Base-by-base conservation (phyloP, 64 coral and sea anemone genomes). In the Montipora efflorescens region DNA sequence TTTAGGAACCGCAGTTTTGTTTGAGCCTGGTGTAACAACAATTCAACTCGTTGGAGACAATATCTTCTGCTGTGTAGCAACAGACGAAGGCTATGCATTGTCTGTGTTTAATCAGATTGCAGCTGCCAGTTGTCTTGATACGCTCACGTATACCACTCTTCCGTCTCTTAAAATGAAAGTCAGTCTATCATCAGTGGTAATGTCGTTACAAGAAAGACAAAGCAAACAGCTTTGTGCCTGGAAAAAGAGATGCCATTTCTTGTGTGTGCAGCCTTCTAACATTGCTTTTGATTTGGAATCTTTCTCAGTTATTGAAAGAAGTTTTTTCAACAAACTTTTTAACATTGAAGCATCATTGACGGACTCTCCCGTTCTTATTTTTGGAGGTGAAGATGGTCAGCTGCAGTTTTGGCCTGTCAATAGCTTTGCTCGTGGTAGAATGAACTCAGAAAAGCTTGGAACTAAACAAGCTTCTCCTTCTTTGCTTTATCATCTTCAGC, bases 401-500 rank as follows among this genome's bases (percentile, higher is more conserved):
- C n/a, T 86, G 19, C 16, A 49, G 0, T 86, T 86, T 86, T 86
- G 82, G 82, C 66, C 82, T 50, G 45, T 86, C 1, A 86, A 50
- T 59, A 71, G 66, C 45, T 86, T 86, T 71, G 82, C 82, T 71
- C 47, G 12, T 2, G 50, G 61, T 48, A 71, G 46, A 9, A 71
- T 4, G 20, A 50, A 9, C 16, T 21, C 45, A 19, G 62, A 25
- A 22, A 13, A 10, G 8, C 25, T 50, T 49, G 82, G 16, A 69
- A 19, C 62, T 8, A 49, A 22, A 10, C 46, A 70, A 28, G 10
- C 43, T 72, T 16, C 46, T 11, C 66, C 82, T 9, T 64, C 67
- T 36, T 48, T 86, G 82, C 62, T 86, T 5, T 71, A 86, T 71
- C 82, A 86, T 50, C 46, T 86, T n/a, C 64, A 86, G 28, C 82